Base-by-base conservation (phyloP, 2,888 invertebrate genomes). In the Macroteleia sp. region DNA sequence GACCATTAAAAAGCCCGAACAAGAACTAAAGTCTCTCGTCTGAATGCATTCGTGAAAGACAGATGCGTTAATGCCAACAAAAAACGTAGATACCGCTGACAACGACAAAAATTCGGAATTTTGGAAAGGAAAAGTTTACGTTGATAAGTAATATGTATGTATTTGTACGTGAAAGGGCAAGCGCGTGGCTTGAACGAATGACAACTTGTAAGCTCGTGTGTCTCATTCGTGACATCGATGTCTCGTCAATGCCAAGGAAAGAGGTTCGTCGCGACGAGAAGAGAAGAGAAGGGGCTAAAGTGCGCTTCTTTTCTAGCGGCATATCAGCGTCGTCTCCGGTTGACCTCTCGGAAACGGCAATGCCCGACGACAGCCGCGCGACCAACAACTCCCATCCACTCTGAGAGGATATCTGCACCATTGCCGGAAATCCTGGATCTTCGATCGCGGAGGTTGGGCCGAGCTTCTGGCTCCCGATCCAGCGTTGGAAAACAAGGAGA, bases 351-450 rank as follows among this genome's bases (percentile, higher is more conserved):
- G 62, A 74, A 69, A 54, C 69, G 69, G 54, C 44, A 61, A 74
- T 70, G 61, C 70, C 69, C 78, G 74, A 74, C 67, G 67, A 67
- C 66, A 67, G 66, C 57, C 64, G 59, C 73, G 59, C 77, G 73
- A 62, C 66, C 71, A 62, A 70, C 75, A 39, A 66, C 71, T 62
- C 71, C 71, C 61, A 54, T 66, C 66, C 50, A 73, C 50, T 73
- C 71, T 12, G 42, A 36, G 42, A 54, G 42, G 52, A 69, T 79
- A 78, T 80, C 81, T 80, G 82, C 81, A 67, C 46, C 69, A 69
- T 81, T 83, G 82, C 81, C 83, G 85, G 83, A 85, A 85, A 86
- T 84, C 83, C 85, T 84, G 84, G 83, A 84, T 83, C 83, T 86
- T 84, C 82, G 83, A 87, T 85, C 82, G 82, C 80, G 79, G 82